Evolutionary conservation across 2,113 vertebrate genomes (phyloP), one percentile per base, ranked within the genome.

Genomic region (Gracilinanus agilis): DNA sequence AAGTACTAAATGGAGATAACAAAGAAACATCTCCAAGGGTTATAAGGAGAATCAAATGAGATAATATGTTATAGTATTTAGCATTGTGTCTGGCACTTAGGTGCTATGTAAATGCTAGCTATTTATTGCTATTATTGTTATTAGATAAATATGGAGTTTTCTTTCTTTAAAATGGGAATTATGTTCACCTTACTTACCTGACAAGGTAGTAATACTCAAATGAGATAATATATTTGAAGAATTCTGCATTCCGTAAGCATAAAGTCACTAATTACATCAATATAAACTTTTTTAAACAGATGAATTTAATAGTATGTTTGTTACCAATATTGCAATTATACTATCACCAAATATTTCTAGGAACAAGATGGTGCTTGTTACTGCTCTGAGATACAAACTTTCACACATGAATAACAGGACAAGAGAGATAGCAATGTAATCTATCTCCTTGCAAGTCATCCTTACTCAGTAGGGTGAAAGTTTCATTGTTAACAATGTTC

Each of bases 381-480:
- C 21, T 40, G 23, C 67, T 83, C 40, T 83, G 34, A 75, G 67
- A 83, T 40, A 83, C 40, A 40, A 83, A 40, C 19, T 40, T 67
- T n/a, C n/a, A 27, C n/a, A 67, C 61, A 16, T n/a, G 16, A 83
- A 83, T 40, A 83, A 23, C n/a, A 7, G 67, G 6, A 83, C 16
- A 40, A 34, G 34, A 21, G n/a, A 83, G 34, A 40, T 21, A 83
- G n/a, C 61, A 75, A 40, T 40, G 6, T 40, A 21, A 83, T 83
- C n/a, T 40, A 21, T 83, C n/a, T 83, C n/a, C 67, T 83, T 83
- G 16, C 34, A 83, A 83, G 19, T 40, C 23, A 40, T 83, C 67
- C 67, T 83, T 83, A 83, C 67, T 83, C 6, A 40, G n/a, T 83
- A 93, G n/a, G 92, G 92, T 24, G 92, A 44, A 88, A 90, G 4